Evolutionary conservation across 2,888 invertebrate species (phyloP).

Genomic region (Steinernema carpocapsae): DNA sequence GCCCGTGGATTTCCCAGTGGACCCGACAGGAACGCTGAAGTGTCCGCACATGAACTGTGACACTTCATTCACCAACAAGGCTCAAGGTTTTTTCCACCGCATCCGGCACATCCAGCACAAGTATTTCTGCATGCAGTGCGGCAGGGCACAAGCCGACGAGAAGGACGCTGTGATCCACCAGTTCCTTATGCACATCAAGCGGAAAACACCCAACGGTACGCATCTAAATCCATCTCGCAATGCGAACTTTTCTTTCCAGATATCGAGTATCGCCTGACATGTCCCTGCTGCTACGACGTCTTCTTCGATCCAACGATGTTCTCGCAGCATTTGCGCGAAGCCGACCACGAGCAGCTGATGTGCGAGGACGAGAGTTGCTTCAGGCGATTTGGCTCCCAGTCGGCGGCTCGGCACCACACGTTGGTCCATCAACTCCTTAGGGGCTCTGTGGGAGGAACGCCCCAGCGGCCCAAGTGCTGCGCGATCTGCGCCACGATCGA

Average conservation of each 20-base stretch:
- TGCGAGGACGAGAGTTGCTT: constrained; percentile 1
- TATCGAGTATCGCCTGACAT: constrained; percentile 18
- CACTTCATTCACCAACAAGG: not conserved
- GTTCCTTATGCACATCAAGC: not conserved
- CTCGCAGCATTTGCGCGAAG: constrained; percentile 10
- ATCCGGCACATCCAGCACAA: constrained; percentile 29
- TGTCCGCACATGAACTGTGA: not conserved
- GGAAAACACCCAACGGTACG: not conserved
- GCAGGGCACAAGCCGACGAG: constrained; percentile 6
- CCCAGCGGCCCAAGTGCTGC: constrained; percentile 2
- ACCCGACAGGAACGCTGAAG: not conserved
- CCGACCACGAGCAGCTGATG: not conserved
- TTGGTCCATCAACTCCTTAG: not conserved
- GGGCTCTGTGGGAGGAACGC: not conserved
- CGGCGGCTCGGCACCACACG: not conserved
- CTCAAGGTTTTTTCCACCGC: not conserved
- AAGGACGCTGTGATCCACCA: constrained; percentile 26
- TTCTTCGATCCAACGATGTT: not conserved
- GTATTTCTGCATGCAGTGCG: constrained; percentile 24
- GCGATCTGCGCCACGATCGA: constrained; percentile 22
- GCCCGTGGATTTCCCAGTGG: not conserved
- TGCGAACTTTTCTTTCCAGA: constrained; percentile 6
- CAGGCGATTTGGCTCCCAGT: not conserved
- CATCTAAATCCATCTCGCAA: not conserved
- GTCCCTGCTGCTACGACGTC: constrained; percentile 2